Conservation (phyloP, 2,113 vertebrate species). For the Erinaceus europaeus region DNA sequence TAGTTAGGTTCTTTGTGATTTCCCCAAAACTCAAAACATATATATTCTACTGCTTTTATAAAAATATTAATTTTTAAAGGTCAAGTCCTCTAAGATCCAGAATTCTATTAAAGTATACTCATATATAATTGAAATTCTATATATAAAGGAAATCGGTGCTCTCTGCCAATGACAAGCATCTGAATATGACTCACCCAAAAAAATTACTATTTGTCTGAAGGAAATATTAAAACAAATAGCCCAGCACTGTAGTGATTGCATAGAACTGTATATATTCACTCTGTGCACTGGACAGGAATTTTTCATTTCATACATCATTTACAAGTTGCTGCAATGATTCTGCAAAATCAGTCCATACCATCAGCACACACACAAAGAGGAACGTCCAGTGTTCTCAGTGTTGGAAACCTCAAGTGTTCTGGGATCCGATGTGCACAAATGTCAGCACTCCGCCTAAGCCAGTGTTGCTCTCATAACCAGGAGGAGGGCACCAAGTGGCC, state of each 20-base stretch:
- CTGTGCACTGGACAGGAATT: constrained; percentile 76
- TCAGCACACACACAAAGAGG: constrained; percentile 66
- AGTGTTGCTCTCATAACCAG: background rate
- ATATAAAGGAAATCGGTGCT: constrained; percentile 30
- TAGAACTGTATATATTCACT: constrained; percentile 33
- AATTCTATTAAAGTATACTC: background rate
- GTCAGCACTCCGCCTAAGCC: background rate
- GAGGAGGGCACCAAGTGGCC: background rate
- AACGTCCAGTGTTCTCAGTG: constrained; percentile 31
- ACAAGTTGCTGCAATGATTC: constrained; percentile 77
- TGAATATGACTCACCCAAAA: constrained; percentile 60
- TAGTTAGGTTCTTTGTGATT: background rate
- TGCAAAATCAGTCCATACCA: constrained; percentile 68
- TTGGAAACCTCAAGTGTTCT: constrained; percentile 45
- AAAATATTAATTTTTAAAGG: constrained; percentile 17
- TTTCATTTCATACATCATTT: constrained; percentile 85
- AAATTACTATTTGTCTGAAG: constrained; percentile 60
- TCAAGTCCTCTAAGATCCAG: constrained; percentile 14
- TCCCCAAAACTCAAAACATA: background rate
- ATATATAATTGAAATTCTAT: constrained; percentile 35
- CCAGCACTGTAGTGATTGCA: constrained; percentile 45
- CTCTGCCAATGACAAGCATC: constrained; percentile 26
- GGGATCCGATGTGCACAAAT: background rate
- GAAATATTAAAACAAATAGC: constrained; percentile 71
- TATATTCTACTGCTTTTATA: background rate